Base-by-base conservation (phyloP, 2,888 invertebrate species). In the Tetragonisca angustula region DNA sequence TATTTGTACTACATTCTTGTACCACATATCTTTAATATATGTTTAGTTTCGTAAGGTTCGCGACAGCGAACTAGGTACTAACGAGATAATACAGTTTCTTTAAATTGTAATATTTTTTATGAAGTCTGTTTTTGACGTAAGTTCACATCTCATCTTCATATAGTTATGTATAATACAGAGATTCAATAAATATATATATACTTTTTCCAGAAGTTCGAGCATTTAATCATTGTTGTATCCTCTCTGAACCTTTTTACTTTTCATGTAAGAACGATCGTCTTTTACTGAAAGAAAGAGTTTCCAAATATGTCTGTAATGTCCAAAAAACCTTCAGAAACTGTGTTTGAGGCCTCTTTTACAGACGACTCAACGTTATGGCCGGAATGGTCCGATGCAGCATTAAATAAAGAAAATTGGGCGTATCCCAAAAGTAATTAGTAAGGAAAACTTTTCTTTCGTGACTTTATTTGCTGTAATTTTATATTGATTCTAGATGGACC, bases 381-480 rank as follows among this genome's bases (percentile, higher is more conserved):
- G 21, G 90, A 91, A 81, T 92, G 92, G 92, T 87, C 86, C 19
- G 92, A 92, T 49, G 71, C 59, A 13, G 86, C 88, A 70, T 71
- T 92, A 27, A 92, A 92, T 49, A 82, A 83, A 6, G 92, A 92
- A 50, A 88, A 90, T 49, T 92, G 92, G 92, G 84, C 83, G 49
- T 68, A 65, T 76, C 88, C 90, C 11, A 91, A 89, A 87, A 90
- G 92, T 90, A 87, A 82, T 17, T 11, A 27, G 54, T n/a, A 54
- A 52, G 19, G 24, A 52, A n/a, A 56, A 9, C 13, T n/a, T 17
- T 61, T 50, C 5, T 19, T 15, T 27, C 54, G 0, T 21, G 9
- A n/a, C 2, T 13, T 24, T 27, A 21, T 56, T 6, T n/a, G 4
- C 43, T n/a, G 4, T 13, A 50, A 24, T 27, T 61, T 61, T 59